Percentiles rank a stretch among this genome's conserved stretches.
Evolutionary conservation across 1,140 invertebrate species (phyloP).

Genomic region (Drosophila orena): DNA sequence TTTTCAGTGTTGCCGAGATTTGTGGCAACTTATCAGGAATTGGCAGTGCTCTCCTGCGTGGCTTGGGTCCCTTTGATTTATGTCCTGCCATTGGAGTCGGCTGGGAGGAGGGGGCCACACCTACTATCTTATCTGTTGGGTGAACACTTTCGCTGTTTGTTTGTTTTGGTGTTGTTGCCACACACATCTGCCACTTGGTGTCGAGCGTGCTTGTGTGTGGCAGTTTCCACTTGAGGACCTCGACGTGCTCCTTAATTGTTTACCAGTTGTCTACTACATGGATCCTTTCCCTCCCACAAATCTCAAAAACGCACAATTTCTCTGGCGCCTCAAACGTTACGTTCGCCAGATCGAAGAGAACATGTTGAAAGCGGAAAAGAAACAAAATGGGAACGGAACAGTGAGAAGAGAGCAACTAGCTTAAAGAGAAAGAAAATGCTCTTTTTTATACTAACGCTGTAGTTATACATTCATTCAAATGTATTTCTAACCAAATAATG

Average conservation of each 20-base stretch:
- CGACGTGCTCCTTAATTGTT: constrained; percentile 55
- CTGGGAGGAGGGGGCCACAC: constrained; percentile 10
- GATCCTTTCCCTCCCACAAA: constrained; percentile 13
- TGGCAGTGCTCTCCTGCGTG: constrained; percentile 34
- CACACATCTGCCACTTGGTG: constrained; percentile 45
- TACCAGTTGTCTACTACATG: constrained; percentile 13
- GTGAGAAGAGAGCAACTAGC: neutral
- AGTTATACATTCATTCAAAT: too few relatives aligned
- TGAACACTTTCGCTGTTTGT: constrained; percentile 47
- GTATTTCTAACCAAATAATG: too few relatives aligned
- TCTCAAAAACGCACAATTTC: neutral
- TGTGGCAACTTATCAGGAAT: constrained; percentile 28
- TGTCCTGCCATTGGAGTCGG: constrained; percentile 24
- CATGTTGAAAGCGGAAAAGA: constrained; percentile 1
- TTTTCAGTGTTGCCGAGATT: constrained; percentile 10
- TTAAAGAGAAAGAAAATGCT: constrained; percentile 1
- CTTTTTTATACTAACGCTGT: neutral
- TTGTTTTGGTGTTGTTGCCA: constrained; percentile 24
- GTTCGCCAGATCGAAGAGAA: neutral
- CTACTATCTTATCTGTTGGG: constrained; percentile 29
- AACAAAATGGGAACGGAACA: constrained; percentile 36
- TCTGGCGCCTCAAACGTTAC: neutral
- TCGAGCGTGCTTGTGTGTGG: constrained; percentile 12
- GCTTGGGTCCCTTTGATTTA: constrained; percentile 39
- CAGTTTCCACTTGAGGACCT: constrained; percentile 63